Evolutionary conservation across 2,113 vertebrate species (phyloP).

Genomic region (Protobothrops mucrosquamatus): DNA sequence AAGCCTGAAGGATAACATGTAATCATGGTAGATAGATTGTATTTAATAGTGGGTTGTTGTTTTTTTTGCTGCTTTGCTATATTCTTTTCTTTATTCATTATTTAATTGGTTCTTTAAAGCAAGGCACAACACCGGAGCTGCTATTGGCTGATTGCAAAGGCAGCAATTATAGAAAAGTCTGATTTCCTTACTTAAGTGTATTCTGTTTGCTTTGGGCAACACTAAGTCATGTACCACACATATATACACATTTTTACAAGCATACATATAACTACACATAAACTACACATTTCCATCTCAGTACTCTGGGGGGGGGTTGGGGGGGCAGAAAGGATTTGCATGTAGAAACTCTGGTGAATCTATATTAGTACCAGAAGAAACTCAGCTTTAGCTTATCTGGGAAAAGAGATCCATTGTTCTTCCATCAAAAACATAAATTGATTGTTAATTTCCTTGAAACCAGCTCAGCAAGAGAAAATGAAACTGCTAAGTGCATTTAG

Average conservation of each 20-base stretch:
- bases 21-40: not conserved
- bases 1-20: slow-evolving; percentile 1
- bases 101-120: slow-evolving; percentile 15
- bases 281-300: not conserved
- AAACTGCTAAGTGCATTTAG: slow-evolving; percentile 60
- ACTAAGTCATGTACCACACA: not conserved
- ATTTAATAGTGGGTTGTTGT: slow-evolving; percentile 9
- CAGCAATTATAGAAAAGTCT: slow-evolving; percentile 31
- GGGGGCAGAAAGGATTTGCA: slow-evolving; percentile 5
- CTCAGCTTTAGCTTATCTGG: slow-evolving; percentile 23
- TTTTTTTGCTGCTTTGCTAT: not conserved
- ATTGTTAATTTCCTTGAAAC: slow-evolving; percentile 59
- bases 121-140: not conserved
- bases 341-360: slow-evolving; percentile 32
- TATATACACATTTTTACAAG: not conserved
- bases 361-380: slow-evolving; percentile 22
- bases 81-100: slow-evolving; percentile 23
- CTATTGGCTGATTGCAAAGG: slow-evolving; percentile 33
- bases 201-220: slow-evolving; percentile 39
- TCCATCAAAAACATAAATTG: slow-evolving; percentile 36
- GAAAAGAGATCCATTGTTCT: slow-evolving; percentile 42
- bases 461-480: slow-evolving; percentile 55
- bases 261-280: no score
- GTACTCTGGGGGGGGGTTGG: slow-evolving; percentile 15
- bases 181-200: slow-evolving; percentile 29